A percentile compares a stretch with the other conserved stretches of the same genome.
Evolutionary conservation across 2,888 invertebrate species (phyloP).

Genomic region (Drosophila affinis): DNA sequence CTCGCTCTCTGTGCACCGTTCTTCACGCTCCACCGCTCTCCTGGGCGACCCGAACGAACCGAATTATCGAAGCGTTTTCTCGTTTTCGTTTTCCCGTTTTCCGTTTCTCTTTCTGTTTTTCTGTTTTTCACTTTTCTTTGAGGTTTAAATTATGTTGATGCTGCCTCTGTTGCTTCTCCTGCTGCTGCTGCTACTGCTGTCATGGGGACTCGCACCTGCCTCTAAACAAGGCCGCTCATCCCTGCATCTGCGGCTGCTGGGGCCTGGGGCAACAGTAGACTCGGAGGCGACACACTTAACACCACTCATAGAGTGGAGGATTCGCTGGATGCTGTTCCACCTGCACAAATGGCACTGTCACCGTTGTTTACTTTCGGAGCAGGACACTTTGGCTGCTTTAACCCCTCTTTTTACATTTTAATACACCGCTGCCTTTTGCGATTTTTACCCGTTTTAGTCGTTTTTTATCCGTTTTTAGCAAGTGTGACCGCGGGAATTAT

Average conservation of each 20-base stretch:
- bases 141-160: conserved; percentile 17
- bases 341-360: neutral
- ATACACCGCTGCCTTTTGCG: neutral
- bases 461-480: no score
- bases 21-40: conserved; percentile 48
- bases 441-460: no score
- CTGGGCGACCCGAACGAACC: conserved; percentile 16
- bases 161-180: neutral
- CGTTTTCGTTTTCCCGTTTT: conserved; percentile 14
- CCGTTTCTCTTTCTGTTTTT: neutral
- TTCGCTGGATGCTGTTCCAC: neutral
- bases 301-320: neutral
- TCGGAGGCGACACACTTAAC: neutral
- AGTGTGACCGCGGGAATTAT: no score
- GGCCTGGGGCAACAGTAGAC: neutral
- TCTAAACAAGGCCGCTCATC: neutral
- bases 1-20: conserved; percentile 24
- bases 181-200: neutral
- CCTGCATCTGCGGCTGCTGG: neutral
- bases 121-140: conserved; percentile 14
- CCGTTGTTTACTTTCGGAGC: neutral
- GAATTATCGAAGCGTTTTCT: conserved; percentile 27
- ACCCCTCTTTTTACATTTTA: neutral
- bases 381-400: neutral
- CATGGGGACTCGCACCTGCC: neutral